Base-by-base conservation (phyloP, 2,113 vertebrate genomes). In the Scalopus aquaticus region DNA sequence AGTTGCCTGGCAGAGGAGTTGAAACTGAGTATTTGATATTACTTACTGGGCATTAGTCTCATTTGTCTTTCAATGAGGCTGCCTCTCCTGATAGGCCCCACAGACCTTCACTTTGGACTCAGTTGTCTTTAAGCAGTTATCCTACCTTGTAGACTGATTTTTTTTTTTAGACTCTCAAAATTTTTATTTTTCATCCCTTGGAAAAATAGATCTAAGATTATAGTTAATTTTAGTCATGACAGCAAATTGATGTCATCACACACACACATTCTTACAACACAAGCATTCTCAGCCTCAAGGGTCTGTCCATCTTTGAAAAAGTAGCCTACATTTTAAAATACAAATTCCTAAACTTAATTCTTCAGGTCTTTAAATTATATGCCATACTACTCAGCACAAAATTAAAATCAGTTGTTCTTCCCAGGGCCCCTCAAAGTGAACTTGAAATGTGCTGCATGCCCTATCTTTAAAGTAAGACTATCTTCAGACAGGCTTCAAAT, bases 301-400 rank as follows among this genome's bases (percentile, higher is more conserved):
- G 37, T 85, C 72, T 88, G 83, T 51, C 49, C 9, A 69, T 37
- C 11, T 89, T 79, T 30, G 20, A 85, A 67, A 88, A 87, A 91
- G 28, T 51, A 84, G 42, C 42, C 54, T 81, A 72, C 16, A 69
- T 92, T 92, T 93, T 88, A 13, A 90, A 84, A 86, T 91, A 42
- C 86, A 95, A 79, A 35, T 30, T 91, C 84, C 84, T 65, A 3
- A 90, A 77, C 30, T 67, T n/a, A 70, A 0, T 62, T 73, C 82
- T n/a, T 77, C 20, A 87, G 35, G 15, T 82, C 51, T 96, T 44
- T 94, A 94, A 87, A 64, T 84, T 84, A 62, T 46, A 26, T 49
- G 42, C 39, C 54, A 24, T 24, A n/a, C 51, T 67, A 49, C 46
- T 91, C 20, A 30, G 30, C 89, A 82, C 37, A 58, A 39, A 88